Evolutionary conservation across 2,888 invertebrate species (phyloP).

Genomic region (Spodoptera picta): DNA sequence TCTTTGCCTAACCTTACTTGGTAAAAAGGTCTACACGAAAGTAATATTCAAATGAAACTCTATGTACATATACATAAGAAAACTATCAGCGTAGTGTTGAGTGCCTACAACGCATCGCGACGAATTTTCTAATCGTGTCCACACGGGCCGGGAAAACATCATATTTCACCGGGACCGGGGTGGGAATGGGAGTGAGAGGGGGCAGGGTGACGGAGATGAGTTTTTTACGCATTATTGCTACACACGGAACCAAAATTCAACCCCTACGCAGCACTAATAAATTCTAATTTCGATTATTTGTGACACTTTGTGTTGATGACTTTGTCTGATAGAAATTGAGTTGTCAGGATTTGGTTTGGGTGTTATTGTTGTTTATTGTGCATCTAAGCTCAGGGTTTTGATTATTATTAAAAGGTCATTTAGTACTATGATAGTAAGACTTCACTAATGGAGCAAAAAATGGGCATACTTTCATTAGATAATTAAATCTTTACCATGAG

Average conservation of each 20-base stretch:
- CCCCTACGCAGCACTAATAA: slow-evolving; percentile 81
- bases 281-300: slow-evolving; percentile 84
- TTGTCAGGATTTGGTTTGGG: slow-evolving; percentile 29
- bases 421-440: background rate
- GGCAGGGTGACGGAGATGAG: slow-evolving; percentile 82
- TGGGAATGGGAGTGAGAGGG: slow-evolving; percentile 54
- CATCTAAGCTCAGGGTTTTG: background rate
- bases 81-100: slow-evolving; percentile 70
- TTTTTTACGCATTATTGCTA: slow-evolving; percentile 88
- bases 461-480: background rate
- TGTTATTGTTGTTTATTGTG: slow-evolving; percentile 16
- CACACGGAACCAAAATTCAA: slow-evolving; percentile 82
- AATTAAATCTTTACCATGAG: too few relatives aligned
- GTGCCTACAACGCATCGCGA: slow-evolving; percentile 70
- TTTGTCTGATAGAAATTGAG: slow-evolving; percentile 51
- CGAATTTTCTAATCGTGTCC: slow-evolving; percentile 88
- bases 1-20: background rate
- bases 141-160: slow-evolving; percentile 85
- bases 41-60: slow-evolving; percentile 51
- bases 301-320: slow-evolving; percentile 65
- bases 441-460: too few relatives aligned
- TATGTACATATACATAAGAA: slow-evolving; percentile 58
- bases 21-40: slow-evolving; percentile 14
- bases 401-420: background rate
- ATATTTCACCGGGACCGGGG: slow-evolving; percentile 84